Base-by-base conservation (phyloP, 2,797 vertebrate genomes). In the Myripristis murdjan region DNA sequence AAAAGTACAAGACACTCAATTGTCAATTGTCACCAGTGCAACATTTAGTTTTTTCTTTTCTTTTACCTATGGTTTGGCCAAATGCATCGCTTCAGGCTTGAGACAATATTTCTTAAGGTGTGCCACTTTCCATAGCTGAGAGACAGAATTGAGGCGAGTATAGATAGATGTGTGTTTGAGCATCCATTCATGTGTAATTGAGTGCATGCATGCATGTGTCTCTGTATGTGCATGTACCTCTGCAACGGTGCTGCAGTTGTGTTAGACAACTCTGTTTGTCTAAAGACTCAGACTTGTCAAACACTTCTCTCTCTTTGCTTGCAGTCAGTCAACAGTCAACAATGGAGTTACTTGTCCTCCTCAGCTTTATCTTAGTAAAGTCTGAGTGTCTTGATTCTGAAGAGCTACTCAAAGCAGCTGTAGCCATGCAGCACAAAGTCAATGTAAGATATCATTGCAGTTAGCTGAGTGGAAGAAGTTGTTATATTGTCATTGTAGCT, bases 201-300 rank as follows among this genome's bases (percentile, higher is more conserved):
- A n/a, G n/a, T n/a, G n/a, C n/a, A n/a, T n/a, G n/a, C n/a, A 26
- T 4, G 26, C 26, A 28, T 20, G 20, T 20, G 20, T 20, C 1
- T 55, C 23, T 44, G 51, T 54, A 63, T 54, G 46, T 16, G 11
- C 46, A 33, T 64, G 51, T 49, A 70, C 10, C 23, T 28, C 15
- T 24, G 16, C 1, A 2, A n/a, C 41, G 14, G n/a, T 33, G 23
- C 16, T 46, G 9, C 1, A 5, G 48, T 33, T 53, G 23, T 65
- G 46, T 57, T 51, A 46, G 16, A 46, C 51, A 58, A 66, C 69
- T 46, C 11, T 64, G 12, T 73, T 70, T 61, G 18, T 60, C 33
- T 73, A 54, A 16, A 59, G 8, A 57, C 10, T 37, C 44, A 69
- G 41, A 28, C 23, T 20, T 39, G 80, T 24, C 22, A 16, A 37